Evolutionary conservation across 2,888 invertebrate genomes (phyloP).

Genomic region (Zygogramma bicolorata): DNA sequence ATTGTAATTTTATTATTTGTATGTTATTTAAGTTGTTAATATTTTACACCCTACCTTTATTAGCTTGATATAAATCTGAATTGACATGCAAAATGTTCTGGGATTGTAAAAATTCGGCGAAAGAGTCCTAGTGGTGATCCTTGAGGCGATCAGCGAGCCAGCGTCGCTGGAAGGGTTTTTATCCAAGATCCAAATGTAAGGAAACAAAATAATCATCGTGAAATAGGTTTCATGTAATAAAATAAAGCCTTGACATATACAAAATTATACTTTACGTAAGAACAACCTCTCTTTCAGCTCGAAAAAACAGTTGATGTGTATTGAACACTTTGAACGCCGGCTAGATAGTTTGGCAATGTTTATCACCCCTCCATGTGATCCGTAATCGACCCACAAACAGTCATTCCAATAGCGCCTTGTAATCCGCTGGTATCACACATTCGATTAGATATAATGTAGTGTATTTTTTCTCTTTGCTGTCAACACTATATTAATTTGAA

Average conservation of each 20-base stretch:
- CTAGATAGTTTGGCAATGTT: too few relatives aligned
- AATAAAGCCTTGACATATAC: constrained; percentile 30
- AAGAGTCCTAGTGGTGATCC: constrained; percentile 36
- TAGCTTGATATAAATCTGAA: constrained; percentile 42
- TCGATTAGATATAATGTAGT: too few relatives aligned
- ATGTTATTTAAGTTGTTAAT: constrained; percentile 62
- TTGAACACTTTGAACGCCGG: too few relatives aligned
- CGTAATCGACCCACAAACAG: too few relatives aligned
- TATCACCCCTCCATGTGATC: too few relatives aligned
- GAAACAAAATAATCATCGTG: constrained; percentile 51
- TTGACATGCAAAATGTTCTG: constrained; percentile 38
- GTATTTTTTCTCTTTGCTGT: too few relatives aligned
- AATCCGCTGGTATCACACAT: too few relatives aligned
- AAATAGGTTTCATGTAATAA: constrained; percentile 42
- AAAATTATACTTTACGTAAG: constrained; percentile 32
- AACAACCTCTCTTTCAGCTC: constrained; percentile 34
- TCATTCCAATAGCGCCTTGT: too few relatives aligned
- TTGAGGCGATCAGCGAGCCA: constrained; percentile 51
- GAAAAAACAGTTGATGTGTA: constrained; percentile 44
- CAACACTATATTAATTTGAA: too few relatives aligned
- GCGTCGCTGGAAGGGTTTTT: constrained; percentile 57
- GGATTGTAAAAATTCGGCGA: constrained; percentile 48
- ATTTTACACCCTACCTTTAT: constrained; percentile 42
- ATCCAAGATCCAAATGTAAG: constrained; percentile 53
- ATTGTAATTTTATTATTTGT: constrained; percentile 54